Evolutionary conservation across 2,888 invertebrate genomes (phyloP).

Genomic region (Bellardia bayeri): DNA sequence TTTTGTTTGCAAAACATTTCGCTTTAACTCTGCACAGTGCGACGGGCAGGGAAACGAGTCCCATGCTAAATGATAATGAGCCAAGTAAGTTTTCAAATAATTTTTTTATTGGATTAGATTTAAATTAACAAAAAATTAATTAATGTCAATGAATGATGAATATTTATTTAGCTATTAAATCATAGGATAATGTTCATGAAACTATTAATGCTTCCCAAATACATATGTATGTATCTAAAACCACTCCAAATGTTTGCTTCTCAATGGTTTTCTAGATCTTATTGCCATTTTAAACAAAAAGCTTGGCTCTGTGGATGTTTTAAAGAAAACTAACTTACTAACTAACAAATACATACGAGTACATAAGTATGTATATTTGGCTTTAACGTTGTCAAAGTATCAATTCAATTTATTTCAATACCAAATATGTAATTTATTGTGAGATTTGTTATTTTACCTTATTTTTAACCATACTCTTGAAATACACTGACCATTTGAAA

Average conservation of each 20-base stretch:
- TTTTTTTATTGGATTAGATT: neutral
- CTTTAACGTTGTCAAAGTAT: neutral
- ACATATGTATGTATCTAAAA: too few relatives aligned
- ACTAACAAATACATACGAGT: too few relatives aligned
- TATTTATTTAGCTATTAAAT: too few relatives aligned
- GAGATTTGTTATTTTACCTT: neutral
- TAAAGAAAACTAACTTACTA: too few relatives aligned
- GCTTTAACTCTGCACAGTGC: slow-evolving; percentile 86
- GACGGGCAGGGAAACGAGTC: slow-evolving; percentile 86
- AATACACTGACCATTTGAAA: slow-evolving; percentile 32
- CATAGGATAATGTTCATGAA: too few relatives aligned
- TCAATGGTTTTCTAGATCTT: too few relatives aligned
- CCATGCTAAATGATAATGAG: slow-evolving; percentile 85
- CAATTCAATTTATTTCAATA: neutral
- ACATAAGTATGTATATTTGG: neutral
- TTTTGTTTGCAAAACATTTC: slow-evolving; percentile 87
- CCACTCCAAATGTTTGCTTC: too few relatives aligned
- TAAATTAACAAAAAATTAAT: too few relatives aligned
- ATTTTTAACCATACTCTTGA: neutral
- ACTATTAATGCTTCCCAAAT: too few relatives aligned
- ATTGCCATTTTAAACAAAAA: too few relatives aligned
- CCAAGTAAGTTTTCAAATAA: slow-evolving; percentile 81
- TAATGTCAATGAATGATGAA: too few relatives aligned
- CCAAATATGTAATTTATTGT: neutral
- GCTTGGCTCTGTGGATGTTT: too few relatives aligned